These are phyloP conservation scores for Villa cingulata DNA, from an alignment of 2,888 invertebrate genomes.

Conservation along the genomic window DNA sequence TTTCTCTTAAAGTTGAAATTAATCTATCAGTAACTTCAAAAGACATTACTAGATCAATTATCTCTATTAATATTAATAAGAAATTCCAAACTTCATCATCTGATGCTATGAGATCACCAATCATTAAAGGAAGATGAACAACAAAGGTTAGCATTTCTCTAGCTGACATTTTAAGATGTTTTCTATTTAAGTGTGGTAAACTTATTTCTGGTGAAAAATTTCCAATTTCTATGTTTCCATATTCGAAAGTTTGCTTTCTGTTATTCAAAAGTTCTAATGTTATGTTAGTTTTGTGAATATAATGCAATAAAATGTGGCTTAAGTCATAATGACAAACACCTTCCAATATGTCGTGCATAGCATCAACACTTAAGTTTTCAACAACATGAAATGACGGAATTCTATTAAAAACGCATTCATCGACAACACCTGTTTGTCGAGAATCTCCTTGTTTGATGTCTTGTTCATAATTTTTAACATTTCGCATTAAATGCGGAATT, in stretches of 20 bases:
- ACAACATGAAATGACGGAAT: too few relatives aligned
- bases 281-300: not conserved
- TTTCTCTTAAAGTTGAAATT: conserved; percentile 6
- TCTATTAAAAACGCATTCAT: not conserved
- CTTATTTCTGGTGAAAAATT: conserved; percentile 5
- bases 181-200: conserved; percentile 7
- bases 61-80: conserved; percentile 7
- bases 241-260: conserved; percentile 4
- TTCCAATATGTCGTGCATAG: too few relatives aligned
- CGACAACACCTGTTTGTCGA: conserved; percentile 1
- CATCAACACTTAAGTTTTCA: too few relatives aligned
- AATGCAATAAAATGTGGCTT: not conserved
- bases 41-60: conserved; percentile 9
- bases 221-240: conserved; percentile 3
- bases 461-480: conserved; percentile 2
- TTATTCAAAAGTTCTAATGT: conserved; percentile 2
- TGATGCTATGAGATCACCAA: conserved; percentile 12
- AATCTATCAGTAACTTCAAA: too few relatives aligned
- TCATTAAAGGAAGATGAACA: conserved; percentile 11
- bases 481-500: conserved; percentile 1
- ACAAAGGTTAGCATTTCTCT: conserved; percentile 12
- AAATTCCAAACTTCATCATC: conserved; percentile 14
- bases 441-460: not conserved
- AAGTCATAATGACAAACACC: not conserved
- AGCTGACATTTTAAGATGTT: conserved; percentile 11